phyloP scores from a whole-genome alignment of 1,140 invertebrate species.

The Lepidurus couesii region DNA sequence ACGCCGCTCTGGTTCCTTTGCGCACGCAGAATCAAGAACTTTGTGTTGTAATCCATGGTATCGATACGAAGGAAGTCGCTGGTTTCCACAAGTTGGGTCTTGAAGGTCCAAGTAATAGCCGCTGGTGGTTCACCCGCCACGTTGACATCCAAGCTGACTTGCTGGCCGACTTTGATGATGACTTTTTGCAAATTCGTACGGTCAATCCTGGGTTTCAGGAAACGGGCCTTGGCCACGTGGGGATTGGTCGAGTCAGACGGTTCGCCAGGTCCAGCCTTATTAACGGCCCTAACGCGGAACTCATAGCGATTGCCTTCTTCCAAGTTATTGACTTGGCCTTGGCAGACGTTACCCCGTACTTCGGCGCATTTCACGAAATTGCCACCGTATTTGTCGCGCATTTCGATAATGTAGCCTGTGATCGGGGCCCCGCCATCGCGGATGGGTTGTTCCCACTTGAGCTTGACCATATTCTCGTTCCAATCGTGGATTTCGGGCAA shows the following conservation, averaged over 20 bases:
- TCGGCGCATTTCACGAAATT: conserved; percentile 66
- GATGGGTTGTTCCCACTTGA: conserved; percentile 93
- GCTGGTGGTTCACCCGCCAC: conserved; percentile 91
- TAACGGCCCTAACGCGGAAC: conserved; percentile 88
- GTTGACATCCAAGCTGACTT: conserved; percentile 83
- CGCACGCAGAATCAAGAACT: conserved; percentile 75
- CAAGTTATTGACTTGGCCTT: conserved; percentile 77
- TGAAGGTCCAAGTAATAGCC: conserved; percentile 80
- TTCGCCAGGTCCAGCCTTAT: conserved; percentile 92
- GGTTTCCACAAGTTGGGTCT: conserved; percentile 60
- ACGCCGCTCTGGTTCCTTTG: conserved; percentile 79
- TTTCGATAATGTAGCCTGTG: conserved; percentile 88
- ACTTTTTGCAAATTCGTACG: conserved; percentile 78
- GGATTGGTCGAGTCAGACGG: conserved; percentile 90
- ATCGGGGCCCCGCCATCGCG: conserved; percentile 95
- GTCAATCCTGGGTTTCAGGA: conserved; percentile 86
- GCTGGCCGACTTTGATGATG: conserved; percentile 83
- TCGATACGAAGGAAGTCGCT: conserved; percentile 68
- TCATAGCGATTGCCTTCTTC: conserved; percentile 92
- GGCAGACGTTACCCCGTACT: conserved; percentile 67
- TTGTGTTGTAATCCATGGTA: conserved; percentile 83
- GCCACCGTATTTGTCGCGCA: conserved; percentile 63
- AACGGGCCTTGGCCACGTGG: conserved; percentile 89
- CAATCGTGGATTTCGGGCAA: conserved; percentile 89
- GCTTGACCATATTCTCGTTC: conserved; percentile 83